Conservation (phyloP, 1,140 invertebrate genomes). For the Planococcus citri region DNA sequence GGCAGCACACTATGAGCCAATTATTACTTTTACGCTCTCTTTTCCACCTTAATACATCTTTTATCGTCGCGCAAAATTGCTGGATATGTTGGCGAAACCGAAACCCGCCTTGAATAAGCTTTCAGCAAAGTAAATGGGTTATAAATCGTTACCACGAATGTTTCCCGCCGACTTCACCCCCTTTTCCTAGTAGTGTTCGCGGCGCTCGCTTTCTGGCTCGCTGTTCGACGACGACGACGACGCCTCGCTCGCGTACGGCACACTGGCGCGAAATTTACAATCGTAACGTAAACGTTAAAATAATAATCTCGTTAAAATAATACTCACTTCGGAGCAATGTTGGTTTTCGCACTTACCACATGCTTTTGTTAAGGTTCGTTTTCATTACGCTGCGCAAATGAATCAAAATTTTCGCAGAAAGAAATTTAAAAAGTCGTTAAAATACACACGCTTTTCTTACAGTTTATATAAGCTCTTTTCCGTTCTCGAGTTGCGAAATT, state of each 20-base stretch:
- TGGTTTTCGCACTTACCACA: too few relatives aligned
- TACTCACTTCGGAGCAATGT: not conserved
- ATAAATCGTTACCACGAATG: not conserved
- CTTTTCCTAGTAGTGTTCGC: too few relatives aligned
- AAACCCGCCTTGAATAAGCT: not conserved
- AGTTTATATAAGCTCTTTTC: too few relatives aligned
- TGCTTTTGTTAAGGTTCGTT: not conserved
- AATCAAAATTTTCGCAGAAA: not conserved
- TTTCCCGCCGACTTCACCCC: too few relatives aligned
- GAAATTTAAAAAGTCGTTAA: constrained; percentile 6
- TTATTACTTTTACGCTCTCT: not conserved
- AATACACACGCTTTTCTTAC: too few relatives aligned
- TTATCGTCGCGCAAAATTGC: not conserved
- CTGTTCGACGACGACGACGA: too few relatives aligned
- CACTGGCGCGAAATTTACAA: too few relatives aligned
- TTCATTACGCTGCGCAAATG: not conserved
- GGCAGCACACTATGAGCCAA: not conserved
- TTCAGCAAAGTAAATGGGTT: not conserved
- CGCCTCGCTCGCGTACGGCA: too few relatives aligned
- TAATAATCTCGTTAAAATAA: not conserved
- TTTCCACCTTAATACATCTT: not conserved
- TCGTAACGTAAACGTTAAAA: not conserved
- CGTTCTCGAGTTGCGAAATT: too few relatives aligned
- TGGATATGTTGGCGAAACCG: not conserved
- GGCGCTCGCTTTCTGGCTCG: too few relatives aligned